phyloP scores from a whole-genome alignment of 2,797 vertebrate species.

The Rhincodon typus region DNA sequence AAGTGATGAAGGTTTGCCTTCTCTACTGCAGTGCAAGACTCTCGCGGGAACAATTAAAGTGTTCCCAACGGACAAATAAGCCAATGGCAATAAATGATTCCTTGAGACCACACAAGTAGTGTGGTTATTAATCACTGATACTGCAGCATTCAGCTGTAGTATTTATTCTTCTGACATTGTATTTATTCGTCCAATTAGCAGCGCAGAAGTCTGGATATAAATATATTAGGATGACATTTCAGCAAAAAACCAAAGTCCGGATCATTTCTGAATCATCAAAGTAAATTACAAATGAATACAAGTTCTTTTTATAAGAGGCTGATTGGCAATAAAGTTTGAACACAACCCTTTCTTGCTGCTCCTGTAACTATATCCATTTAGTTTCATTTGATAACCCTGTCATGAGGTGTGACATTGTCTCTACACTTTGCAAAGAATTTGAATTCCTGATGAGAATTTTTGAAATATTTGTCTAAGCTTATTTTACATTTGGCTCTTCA shows the following conservation, averaged over 20 bases:
- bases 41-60: constrained; percentile 16
- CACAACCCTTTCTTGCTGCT: not conserved
- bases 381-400: not conserved
- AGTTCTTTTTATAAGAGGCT: not conserved
- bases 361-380: not conserved
- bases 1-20: constrained; percentile 33
- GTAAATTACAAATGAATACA: not conserved
- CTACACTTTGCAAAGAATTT: not conserved
- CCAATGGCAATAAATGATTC: constrained; percentile 27
- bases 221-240: too few species aligned
- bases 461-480: not conserved
- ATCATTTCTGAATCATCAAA: not conserved
- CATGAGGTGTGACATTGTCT: not conserved
- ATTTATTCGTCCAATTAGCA: not conserved
- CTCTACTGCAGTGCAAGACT: not conserved
- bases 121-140: constrained; percentile 27
- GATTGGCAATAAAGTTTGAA: not conserved
- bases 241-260: not conserved
- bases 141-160: not conserved
- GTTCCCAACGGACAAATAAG: not conserved
- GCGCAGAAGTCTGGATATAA: not conserved
- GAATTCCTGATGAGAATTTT: not conserved
- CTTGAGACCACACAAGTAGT: constrained; percentile 23
- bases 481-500: not conserved
- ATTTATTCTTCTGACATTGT: constrained; percentile 4